phyloP scores from a whole-genome alignment of 2,888 invertebrate genomes.

The Hirtodrosophila trivittata region DNA sequence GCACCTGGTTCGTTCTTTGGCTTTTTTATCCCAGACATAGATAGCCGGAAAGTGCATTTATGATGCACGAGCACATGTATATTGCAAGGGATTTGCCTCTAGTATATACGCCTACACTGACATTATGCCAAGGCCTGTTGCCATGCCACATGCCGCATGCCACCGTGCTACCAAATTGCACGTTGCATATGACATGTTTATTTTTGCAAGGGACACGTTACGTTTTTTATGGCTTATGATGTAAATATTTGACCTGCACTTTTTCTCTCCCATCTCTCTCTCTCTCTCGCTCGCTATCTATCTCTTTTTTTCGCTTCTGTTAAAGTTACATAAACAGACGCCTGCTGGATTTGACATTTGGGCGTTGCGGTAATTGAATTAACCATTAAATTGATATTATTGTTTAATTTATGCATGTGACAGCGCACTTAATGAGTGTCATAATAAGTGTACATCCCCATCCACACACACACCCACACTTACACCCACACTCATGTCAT shows the following conservation, averaged over 20 bases:
- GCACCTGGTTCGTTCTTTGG: slow-evolving; percentile 12
- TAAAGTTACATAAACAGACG: neutral
- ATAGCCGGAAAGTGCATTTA: slow-evolving; percentile 62
- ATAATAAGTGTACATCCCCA: slow-evolving; percentile 14
- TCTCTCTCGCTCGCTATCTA: neutral
- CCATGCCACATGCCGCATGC: slow-evolving; percentile 22
- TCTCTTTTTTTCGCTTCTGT: neutral
- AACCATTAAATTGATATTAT: slow-evolving; percentile 68
- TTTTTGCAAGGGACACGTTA: slow-evolving; percentile 49
- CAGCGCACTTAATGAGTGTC: slow-evolving; percentile 50
- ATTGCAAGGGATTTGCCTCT: too few species aligned
- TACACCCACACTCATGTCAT: neutral
- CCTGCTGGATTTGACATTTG: slow-evolving; percentile 43
- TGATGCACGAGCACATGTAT: slow-evolving; percentile 74
- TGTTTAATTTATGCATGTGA: slow-evolving; percentile 62
- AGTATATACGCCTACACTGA: slow-evolving; percentile 49
- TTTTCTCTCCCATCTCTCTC: neutral
- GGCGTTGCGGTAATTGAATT: slow-evolving; percentile 64
- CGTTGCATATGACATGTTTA: slow-evolving; percentile 54
- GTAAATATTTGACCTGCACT: slow-evolving; percentile 51
- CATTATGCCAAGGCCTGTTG: slow-evolving; percentile 24
- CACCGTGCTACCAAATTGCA: slow-evolving; percentile 18
- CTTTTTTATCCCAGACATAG: slow-evolving; percentile 17
- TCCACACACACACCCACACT: neutral
- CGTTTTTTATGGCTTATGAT: slow-evolving; percentile 50